Evolutionary conservation across 2,797 vertebrate species (phyloP).

Genomic region (Clarias platycephalus): DNA sequence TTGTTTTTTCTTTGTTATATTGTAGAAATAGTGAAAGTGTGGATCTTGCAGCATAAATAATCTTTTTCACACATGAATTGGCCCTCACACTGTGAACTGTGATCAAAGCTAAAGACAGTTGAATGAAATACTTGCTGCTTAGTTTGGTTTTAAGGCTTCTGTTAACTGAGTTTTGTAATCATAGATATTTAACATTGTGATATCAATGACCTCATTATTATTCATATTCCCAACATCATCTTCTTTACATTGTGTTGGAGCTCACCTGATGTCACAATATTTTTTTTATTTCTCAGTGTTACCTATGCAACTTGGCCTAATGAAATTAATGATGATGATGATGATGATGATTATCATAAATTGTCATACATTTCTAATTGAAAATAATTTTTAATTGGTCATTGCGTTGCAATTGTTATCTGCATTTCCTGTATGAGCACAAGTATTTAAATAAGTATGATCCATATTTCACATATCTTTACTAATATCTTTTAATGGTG

Average conservation of each 20-base stretch:
- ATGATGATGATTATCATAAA: not conserved
- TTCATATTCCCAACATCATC: not conserved
- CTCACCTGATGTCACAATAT: not conserved
- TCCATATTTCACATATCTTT: not conserved
- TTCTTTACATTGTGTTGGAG: not conserved
- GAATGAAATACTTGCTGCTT: not conserved
- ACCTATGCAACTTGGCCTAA: not conserved
- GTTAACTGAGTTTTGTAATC: not conserved
- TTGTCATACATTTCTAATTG: not conserved
- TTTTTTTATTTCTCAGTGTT: not conserved
- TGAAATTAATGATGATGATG: not conserved
- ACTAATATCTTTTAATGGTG: not conserved
- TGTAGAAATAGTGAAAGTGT: no score
- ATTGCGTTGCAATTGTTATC: not conserved
- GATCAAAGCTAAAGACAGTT: no score
- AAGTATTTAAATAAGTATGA: not conserved
- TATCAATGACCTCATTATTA: not conserved
- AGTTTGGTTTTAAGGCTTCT: not conserved
- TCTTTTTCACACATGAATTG: no score
- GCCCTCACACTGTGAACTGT: no score
- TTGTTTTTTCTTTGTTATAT: no score
- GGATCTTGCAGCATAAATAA: no score
- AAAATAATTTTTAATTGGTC: not conserved
- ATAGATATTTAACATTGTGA: not conserved
- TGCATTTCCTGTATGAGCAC: constrained; percentile 7